Base-by-base conservation (phyloP, 1,140 invertebrate species). In the Linepithema humile region DNA sequence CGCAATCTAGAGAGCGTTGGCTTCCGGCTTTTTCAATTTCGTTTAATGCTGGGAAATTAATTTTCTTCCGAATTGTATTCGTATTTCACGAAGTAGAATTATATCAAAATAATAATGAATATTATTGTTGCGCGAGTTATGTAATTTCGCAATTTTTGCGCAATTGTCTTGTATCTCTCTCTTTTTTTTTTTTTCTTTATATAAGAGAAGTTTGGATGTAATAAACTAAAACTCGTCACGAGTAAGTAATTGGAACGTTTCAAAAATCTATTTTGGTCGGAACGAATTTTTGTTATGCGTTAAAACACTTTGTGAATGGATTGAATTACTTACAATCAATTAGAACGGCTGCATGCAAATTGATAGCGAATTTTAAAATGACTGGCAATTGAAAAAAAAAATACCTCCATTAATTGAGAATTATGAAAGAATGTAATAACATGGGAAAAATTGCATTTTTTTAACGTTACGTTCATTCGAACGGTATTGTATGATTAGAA, bases 251-350 rank as follows among this genome's bases (percentile, higher is more conserved):
- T 64, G n/a, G 3, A 32, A 29, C 20, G 17, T 65, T 77, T 26
- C 7, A 23, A 77, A 77, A 50, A n/a, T 65, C 20, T 2, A 29
- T 38, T 50, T 50, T 32, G n/a, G 35, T 32, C 40, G 4, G n/a
- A 75, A 45, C 40, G 48, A 15, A 77, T 77, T 77, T 75, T 64
- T 77, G 40, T 75, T 64, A 12, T 50, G 40, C 59, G 65, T 50
- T 64, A 35, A 48, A 57, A 57, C 20, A 20, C 5, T 62, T 64
- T 0, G 12, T 20, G 20, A 62, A 75, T 15, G n/a, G 17, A 65
- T 77, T 65, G 3, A 77, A 77, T 65, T 65, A 77, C 15, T 32
- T 35, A 64, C n/a, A n/a, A n/a, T n/a, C n/a, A n/a, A 75, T 77
- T 77, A 50, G 17, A 35, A 2, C 15, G 20, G 2, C 4, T n/a